Evolutionary conservation across 2,113 vertebrate species (phyloP).

Genomic region (Pristiophorus japonicus): DNA sequence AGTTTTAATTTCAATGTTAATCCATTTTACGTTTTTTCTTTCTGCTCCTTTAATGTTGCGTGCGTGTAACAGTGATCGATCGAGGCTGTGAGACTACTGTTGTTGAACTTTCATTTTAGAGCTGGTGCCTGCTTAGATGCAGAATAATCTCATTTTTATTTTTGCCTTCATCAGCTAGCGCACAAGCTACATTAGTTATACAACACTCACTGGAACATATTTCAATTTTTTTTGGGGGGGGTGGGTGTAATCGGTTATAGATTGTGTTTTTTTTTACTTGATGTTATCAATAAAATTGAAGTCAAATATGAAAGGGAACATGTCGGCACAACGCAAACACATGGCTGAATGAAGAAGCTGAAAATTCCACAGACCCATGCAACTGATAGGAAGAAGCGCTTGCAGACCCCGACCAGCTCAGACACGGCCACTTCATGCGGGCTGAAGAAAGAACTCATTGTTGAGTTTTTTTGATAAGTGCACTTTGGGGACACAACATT

Average conservation of each 20-base stretch:
- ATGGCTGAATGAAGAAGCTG: neutral
- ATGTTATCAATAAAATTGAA: slow-evolving; percentile 24
- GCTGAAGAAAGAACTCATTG: slow-evolving; percentile 27
- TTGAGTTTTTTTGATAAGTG: slow-evolving; percentile 36
- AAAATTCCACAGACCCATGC: neutral
- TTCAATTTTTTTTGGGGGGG: neutral
- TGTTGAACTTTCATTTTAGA: neutral
- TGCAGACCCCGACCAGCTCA: neutral
- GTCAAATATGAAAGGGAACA: neutral
- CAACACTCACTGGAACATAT: neutral
- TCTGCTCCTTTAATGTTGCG: neutral
- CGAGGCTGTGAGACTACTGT: neutral
- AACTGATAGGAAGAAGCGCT: slow-evolving; percentile 24
- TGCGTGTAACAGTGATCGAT: neutral
- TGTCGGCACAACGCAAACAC: neutral
- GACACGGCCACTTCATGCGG: neutral
- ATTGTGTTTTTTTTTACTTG: neutral
- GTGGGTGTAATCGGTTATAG: neutral
- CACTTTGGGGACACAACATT: slow-evolving; percentile 25
- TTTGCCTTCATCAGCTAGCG: neutral
- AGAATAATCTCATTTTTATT: neutral
- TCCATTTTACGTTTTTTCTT: neutral
- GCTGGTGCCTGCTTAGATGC: neutral
- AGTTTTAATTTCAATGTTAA: neutral
- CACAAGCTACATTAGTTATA: neutral